phyloP scores from a whole-genome alignment of 2,888 invertebrate genomes.

The Brachylomia viminalis region DNA sequence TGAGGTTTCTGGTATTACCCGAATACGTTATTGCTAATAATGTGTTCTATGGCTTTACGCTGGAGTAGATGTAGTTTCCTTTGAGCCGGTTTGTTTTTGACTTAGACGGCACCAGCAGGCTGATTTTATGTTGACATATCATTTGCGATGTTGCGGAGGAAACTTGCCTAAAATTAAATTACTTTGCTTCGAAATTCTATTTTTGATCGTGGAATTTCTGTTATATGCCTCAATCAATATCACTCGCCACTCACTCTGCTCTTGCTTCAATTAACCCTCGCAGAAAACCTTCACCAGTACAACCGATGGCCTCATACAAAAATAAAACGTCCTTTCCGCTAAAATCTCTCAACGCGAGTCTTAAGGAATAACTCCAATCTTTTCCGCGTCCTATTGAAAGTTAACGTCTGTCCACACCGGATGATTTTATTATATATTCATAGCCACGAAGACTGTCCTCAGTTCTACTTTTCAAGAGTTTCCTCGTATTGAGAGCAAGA shows the following conservation, averaged over 20 bases:
- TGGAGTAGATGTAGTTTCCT: background rate
- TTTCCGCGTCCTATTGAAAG: slow-evolving; percentile 43
- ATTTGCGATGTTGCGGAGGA: background rate
- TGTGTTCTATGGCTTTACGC: background rate
- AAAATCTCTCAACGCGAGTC: slow-evolving; percentile 17
- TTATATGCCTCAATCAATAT: background rate
- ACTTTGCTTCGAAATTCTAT: background rate
- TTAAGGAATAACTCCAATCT: slow-evolving; percentile 22
- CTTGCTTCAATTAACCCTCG: slow-evolving; percentile 2
- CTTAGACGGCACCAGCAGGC: background rate
- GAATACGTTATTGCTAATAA: slow-evolving; percentile 17
- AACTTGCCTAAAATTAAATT: background rate
- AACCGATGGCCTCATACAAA: slow-evolving; percentile 21
- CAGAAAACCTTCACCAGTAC: slow-evolving; percentile 25
- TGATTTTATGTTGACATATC: background rate
- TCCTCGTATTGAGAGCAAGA: slow-evolving; percentile 7
- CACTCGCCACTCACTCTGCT: background rate
- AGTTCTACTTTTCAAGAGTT: slow-evolving; percentile 10
- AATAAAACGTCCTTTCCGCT: slow-evolving; percentile 37
- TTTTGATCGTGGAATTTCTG: background rate
- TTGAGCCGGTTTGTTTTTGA: background rate
- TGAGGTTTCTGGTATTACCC: slow-evolving; percentile 20
- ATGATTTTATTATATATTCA: slow-evolving; percentile 42
- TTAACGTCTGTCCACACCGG: slow-evolving; percentile 18
- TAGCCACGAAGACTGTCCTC: slow-evolving; percentile 26